Evolutionary conservation across 2,113 vertebrate species (phyloP).

Genomic region (Bubo scandiacus): DNA sequence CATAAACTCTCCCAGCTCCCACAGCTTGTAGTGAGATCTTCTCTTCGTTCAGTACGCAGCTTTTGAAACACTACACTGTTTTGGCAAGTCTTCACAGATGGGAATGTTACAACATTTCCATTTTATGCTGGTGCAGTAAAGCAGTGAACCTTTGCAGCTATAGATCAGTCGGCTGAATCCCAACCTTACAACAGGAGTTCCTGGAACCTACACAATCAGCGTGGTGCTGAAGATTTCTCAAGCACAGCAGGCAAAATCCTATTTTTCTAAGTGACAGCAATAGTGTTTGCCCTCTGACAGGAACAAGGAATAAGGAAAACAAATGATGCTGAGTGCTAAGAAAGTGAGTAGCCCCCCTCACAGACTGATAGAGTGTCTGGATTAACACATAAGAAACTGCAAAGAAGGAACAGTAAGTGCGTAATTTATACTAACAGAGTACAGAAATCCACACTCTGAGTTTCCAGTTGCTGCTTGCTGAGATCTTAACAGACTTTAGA

Average conservation of each 20-base stretch:
- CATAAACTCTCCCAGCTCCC: constrained; percentile 77
- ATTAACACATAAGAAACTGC: neutral
- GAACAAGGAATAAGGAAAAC: constrained; percentile 35
- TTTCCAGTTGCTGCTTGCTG: neutral
- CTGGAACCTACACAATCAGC: constrained; percentile 41
- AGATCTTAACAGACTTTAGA: neutral
- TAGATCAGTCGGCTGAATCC: constrained; percentile 58
- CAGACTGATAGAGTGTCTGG: neutral
- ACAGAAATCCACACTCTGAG: neutral
- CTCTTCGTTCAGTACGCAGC: constrained; percentile 64
- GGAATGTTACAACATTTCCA: constrained; percentile 69
- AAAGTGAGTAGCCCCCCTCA: neutral
- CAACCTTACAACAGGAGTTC: constrained; percentile 22
- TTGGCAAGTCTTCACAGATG: constrained; percentile 73
- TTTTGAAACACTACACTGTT: constrained; percentile 76
- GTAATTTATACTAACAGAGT: neutral
- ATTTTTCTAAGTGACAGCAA: constrained; percentile 52
- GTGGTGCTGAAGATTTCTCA: constrained; percentile 42
- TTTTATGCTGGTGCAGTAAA: constrained; percentile 68
- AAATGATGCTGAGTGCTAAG: constrained; percentile 6
- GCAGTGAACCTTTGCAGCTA: constrained; percentile 67
- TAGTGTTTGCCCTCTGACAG: constrained; percentile 36
- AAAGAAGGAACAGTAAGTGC: neutral
- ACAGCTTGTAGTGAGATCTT: constrained; percentile 74
- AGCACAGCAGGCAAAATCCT: constrained; percentile 47